Conservation (phyloP, 1,140 invertebrate genomes). For the Halesus radiatus region DNA sequence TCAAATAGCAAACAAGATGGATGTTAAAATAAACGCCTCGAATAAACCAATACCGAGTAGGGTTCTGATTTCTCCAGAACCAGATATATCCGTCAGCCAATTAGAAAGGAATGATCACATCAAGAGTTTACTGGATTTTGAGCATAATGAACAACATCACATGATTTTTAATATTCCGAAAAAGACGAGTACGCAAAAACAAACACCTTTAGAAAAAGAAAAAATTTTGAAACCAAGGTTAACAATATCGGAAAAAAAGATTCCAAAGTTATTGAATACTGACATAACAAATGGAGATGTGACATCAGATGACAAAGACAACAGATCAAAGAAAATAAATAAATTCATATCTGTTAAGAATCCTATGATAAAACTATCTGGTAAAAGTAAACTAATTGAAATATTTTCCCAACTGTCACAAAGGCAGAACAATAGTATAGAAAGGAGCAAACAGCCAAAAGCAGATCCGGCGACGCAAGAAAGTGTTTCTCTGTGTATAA, state of each 20-base stretch:
- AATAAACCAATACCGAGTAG: too few relatives aligned
- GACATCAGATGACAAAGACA: not conserved
- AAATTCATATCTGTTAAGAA: slow-evolving; percentile 13
- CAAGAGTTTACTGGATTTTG: slow-evolving; percentile 26
- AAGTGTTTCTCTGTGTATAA: slow-evolving; percentile 43
- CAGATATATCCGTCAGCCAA: not conserved
- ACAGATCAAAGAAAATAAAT: slow-evolving; percentile 32
- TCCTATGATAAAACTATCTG: not conserved
- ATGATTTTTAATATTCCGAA: slow-evolving; percentile 12
- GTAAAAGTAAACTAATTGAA: slow-evolving; percentile 51
- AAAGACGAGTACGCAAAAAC: not conserved
- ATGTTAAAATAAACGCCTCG: too few relatives aligned
- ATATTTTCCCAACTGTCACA: slow-evolving; percentile 56
- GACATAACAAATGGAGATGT: not conserved
- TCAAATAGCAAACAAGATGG: not conserved
- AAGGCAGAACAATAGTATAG: slow-evolving; percentile 31
- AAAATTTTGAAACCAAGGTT: not conserved
- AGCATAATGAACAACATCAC: slow-evolving; percentile 18
- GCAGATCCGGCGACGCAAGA: slow-evolving; percentile 28
- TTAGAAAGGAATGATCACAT: slow-evolving; percentile 1
- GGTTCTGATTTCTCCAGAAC: slow-evolving; percentile 23
- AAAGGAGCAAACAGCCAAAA: slow-evolving; percentile 36
- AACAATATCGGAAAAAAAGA: not conserved
- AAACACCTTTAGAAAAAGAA: not conserved
- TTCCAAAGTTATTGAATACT: not conserved